These are phyloP conservation scores for Drosophila mercatorum DNA, from an alignment of 2,888 invertebrate genomes.

Conservation along the genomic window DNA sequence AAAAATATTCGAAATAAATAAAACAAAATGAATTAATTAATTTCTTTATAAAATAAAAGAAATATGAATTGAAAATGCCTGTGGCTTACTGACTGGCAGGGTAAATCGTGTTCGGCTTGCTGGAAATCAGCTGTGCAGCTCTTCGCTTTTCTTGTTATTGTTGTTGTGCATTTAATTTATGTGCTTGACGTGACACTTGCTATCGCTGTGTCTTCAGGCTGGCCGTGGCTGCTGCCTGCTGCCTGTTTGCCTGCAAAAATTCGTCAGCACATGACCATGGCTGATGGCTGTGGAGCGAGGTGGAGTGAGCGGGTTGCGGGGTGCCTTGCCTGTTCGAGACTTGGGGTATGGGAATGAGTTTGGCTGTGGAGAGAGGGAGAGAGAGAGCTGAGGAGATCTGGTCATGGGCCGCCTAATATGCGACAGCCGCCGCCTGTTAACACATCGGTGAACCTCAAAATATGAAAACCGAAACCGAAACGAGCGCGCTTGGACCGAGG, in stretches of 20 bases:
- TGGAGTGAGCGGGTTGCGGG: neutral
- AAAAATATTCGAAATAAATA: too few species aligned
- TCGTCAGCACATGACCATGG: constrained; percentile 48
- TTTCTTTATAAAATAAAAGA: too few species aligned
- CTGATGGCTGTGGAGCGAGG: neutral
- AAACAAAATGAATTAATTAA: too few species aligned
- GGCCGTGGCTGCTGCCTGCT: constrained; percentile 21
- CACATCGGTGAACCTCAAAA: constrained; percentile 78
- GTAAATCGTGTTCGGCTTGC: constrained; percentile 16
- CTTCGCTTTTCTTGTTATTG: constrained; percentile 39
- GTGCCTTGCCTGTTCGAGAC: neutral
- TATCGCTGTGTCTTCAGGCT: constrained; percentile 57
- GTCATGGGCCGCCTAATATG: constrained; percentile 67
- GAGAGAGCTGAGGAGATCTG: constrained; percentile 26
- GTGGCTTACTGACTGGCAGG: constrained; percentile 6
- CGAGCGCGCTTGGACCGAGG: constrained; percentile 47
- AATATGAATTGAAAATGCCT: too few species aligned
- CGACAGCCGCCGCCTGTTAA: constrained; percentile 80
- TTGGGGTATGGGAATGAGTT: constrained; percentile 3
- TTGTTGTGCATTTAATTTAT: constrained; percentile 75
- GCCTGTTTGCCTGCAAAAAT: constrained; percentile 46
- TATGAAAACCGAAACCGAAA: constrained; percentile 75
- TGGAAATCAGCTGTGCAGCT: neutral
- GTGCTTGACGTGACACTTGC: constrained; percentile 82
- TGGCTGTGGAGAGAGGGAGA: neutral